These are phyloP conservation scores for Pogonus chalceus DNA, from an alignment of 1,140 invertebrate genomes.

Conservation along the genomic window DNA sequence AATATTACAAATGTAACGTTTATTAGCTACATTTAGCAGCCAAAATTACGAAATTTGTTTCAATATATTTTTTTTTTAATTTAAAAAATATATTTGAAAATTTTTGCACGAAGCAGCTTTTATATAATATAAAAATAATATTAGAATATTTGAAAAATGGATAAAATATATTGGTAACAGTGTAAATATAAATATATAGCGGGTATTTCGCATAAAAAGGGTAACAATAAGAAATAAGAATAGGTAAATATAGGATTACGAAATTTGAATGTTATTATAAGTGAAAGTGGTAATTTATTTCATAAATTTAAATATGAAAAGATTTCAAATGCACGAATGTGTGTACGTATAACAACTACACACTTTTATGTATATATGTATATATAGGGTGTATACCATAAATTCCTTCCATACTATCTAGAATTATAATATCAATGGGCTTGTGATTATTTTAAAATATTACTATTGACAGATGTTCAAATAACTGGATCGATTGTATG, in stretches of 20 bases:
- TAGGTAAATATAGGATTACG: constrained; percentile 5
- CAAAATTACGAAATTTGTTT: no score
- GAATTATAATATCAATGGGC: constrained; percentile 3
- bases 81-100: no score
- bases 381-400: no score
- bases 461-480: neutral
- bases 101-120: no score
- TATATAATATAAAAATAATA: no score
- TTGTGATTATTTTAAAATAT: constrained; percentile 2
- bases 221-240: neutral
- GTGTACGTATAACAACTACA: no score
- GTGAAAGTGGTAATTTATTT: neutral
- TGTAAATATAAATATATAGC: neutral
- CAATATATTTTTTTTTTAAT: no score
- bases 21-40: no score
- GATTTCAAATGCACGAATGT: no score
- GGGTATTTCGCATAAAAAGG: neutral
- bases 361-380: no score
- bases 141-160: no score
- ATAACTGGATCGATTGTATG: neutral
- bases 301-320: neutral
- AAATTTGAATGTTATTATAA: constrained; percentile 1
- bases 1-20: no score
- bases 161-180: neutral
- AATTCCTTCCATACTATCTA: neutral